phyloP scores from a whole-genome alignment of 2,797 vertebrate genomes.

The Karalla daura region DNA sequence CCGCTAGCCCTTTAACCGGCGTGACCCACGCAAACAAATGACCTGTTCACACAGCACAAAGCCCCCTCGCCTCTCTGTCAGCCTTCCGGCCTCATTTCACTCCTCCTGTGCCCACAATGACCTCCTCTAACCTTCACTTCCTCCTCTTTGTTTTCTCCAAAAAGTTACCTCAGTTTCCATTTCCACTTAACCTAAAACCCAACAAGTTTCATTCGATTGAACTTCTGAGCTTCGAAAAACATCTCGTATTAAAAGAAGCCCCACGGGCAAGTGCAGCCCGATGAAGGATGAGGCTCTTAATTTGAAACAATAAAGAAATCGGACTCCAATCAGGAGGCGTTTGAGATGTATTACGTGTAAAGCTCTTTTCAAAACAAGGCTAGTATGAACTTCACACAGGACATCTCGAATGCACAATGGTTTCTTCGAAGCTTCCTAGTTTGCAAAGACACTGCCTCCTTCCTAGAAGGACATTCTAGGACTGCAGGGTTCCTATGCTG shows the following conservation, averaged over 20 bases:
- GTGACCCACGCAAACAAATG: conserved; percentile 74
- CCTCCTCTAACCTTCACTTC: conserved; percentile 53
- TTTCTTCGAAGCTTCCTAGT: background rate
- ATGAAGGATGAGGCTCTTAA: background rate
- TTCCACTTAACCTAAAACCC: background rate
- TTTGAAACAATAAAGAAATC: too few relatives aligned
- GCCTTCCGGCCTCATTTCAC: conserved; percentile 60
- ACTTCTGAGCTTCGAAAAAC: background rate
- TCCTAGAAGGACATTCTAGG: background rate
- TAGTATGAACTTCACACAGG: too few relatives aligned
- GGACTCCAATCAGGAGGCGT: too few relatives aligned
- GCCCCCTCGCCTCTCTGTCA: conserved; percentile 33
- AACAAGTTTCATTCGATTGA: background rate
- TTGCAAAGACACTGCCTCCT: background rate
- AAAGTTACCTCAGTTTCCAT: background rate
- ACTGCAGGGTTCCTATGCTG: background rate
- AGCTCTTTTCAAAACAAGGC: too few relatives aligned
- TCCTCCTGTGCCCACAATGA: conserved; percentile 40
- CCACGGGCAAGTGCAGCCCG: too few relatives aligned
- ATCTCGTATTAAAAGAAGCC: background rate
- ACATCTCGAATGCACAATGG: background rate
- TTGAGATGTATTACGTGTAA: too few relatives aligned
- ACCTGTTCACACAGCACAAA: conserved; percentile 70
- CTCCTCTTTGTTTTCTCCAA: conserved; percentile 27
- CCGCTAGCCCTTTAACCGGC: conserved; percentile 56